Percentiles rank a stretch among this genome's conserved stretches.
phyloP scores from a whole-genome alignment of 2,797 vertebrate species.

The Rachycentron canadum region DNA sequence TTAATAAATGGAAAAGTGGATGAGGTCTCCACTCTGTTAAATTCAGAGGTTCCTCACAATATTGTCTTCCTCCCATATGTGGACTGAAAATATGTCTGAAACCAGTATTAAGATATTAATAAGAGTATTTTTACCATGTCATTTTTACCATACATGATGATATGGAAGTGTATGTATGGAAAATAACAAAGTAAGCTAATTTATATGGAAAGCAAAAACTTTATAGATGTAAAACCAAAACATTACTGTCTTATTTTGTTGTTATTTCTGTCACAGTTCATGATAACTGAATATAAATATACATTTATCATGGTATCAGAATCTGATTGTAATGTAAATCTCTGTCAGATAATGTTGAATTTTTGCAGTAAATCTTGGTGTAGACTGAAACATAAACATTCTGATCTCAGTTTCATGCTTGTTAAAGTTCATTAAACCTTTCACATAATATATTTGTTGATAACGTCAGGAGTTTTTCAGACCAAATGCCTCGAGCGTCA shows the following conservation, averaged over 20 bases:
- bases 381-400: no score
- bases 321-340: background rate
- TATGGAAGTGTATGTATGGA: background rate
- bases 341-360: no score
- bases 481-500: constrained; percentile 72
- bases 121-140: no score
- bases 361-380: no score
- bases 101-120: background rate
- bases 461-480: constrained; percentile 66
- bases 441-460: background rate
- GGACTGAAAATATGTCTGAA: background rate
- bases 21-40: no score
- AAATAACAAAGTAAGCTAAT: background rate
- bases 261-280: no score
- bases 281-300: no score
- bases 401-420: background rate
- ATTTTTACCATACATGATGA: background rate
- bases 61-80: no score
- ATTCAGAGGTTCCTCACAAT: no score
- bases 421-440: background rate
- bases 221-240: background rate
- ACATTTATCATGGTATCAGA: background rate
- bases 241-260: background rate
- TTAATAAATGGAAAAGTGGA: no score
- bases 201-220: background rate